Base-by-base conservation (phyloP, 2,888 invertebrate species). In the Polyploca ridens region DNA sequence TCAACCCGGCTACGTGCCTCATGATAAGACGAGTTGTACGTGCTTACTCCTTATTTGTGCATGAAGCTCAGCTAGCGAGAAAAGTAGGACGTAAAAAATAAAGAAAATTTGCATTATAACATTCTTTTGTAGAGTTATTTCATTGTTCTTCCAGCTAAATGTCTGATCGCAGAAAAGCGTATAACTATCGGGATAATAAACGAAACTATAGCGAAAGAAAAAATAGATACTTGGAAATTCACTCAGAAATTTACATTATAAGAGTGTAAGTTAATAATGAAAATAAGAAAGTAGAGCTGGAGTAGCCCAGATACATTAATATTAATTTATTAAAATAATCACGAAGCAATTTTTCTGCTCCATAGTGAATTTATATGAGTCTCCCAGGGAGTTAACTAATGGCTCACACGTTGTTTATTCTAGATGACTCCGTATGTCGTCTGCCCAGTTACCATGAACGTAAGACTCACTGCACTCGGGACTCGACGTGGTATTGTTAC, bases 1-100 rank as follows among this genome's bases (percentile, higher is more conserved):
- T 88, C 89, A 87, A 83, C 84, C 76, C 74, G 73, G 74, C 70
- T 86, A 88, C 90, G 91, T 90, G 90, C 84, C 79, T 78, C 78
- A 78, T 73, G 84, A 86, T 79, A 81, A 86, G 85, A 83, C 83
- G 82, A 77, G 74, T 70, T 76, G 78, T 84, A 89, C 89, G 89
- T 88, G 88, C 81, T 77, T 79, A 83, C 81, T 82, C 80, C 78
- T 78, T 79, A 77, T 81, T 81, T 79, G 78, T 69, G 75, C 78
- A 81, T 75, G 77, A 79, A 78, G 70, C 78, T 73, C 76, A 74
- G 78, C 79, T 72, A 80, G 78, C 79, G 76, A 77, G 80, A 69
- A 80, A 83, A 82, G 76, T 77, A 75, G 77, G 68, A 75, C 76
- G 78, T 82, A 83, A 82, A 76, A 78, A 73, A 69, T 70, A 78